phyloP scores from a whole-genome alignment of 2,888 invertebrate species.

The Labia minor region DNA sequence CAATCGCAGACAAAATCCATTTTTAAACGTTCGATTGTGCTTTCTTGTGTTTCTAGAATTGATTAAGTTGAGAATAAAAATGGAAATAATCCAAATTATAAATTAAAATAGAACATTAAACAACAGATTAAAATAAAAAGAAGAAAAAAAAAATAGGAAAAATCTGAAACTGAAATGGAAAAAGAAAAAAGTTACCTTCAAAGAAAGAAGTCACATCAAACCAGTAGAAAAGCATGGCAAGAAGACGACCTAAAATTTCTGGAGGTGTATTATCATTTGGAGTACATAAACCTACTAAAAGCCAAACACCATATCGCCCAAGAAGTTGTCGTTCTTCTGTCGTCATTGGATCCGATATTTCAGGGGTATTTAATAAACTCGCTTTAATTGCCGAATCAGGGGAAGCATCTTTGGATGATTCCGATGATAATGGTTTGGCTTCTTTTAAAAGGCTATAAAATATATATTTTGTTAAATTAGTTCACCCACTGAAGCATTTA shows the following conservation, averaged over 20 bases:
- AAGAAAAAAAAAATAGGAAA: background rate
- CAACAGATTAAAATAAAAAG: background rate
- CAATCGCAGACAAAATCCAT: conserved; percentile 86
- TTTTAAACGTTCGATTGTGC: conserved; percentile 82
- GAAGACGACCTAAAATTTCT: conserved; percentile 75
- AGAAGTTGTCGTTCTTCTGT: conserved; percentile 80
- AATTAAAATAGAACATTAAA: too few relatives aligned
- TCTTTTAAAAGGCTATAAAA: conserved; percentile 69
- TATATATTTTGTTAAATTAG: too few relatives aligned
- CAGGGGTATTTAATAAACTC: conserved; percentile 26
- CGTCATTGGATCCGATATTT: conserved; percentile 52
- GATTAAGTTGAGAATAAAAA: too few relatives aligned
- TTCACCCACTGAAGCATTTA: too few relatives aligned
- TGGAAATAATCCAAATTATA: background rate
- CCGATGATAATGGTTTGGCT: conserved; percentile 69
- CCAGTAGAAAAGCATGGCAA: conserved; percentile 98
- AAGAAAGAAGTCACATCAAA: conserved; percentile 96
- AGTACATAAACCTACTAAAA: conserved; percentile 85
- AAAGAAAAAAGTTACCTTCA: conserved; percentile 54
- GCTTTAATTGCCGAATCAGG: conserved; percentile 34
- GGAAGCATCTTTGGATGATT: conserved; percentile 44
- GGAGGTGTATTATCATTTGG: conserved; percentile 65
- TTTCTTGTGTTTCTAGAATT: conserved; percentile 49
- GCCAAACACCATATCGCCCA: conserved; percentile 93
- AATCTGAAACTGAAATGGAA: background rate